These are phyloP conservation scores for Hirudo medicinalis DNA, from an alignment of 1,140 invertebrate species.

Conservation along the genomic window DNA sequence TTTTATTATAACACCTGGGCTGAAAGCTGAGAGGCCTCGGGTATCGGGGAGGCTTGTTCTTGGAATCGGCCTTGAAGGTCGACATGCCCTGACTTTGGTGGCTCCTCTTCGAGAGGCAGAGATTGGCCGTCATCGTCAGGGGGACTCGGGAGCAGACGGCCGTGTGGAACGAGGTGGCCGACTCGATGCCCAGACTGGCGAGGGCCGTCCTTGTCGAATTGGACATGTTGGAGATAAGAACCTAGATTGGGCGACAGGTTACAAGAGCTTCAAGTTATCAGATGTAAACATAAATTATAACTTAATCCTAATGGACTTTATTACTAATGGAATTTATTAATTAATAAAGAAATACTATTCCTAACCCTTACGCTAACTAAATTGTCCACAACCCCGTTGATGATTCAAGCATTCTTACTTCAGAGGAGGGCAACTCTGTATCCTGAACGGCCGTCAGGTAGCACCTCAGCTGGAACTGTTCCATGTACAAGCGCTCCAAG, in stretches of 20 bases:
- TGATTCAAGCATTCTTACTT: slow-evolving; percentile 51
- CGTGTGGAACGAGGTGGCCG: slow-evolving; percentile 91
- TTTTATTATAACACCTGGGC: background rate
- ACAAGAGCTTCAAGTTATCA: too few relatives aligned
- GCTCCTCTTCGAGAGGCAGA: background rate
- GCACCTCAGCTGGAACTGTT: slow-evolving; percentile 86
- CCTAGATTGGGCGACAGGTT: background rate
- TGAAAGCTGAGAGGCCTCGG: background rate
- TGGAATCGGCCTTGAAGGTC: slow-evolving; percentile 17
- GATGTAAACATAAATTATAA: too few relatives aligned
- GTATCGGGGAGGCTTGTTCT: background rate
- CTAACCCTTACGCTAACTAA: background rate
- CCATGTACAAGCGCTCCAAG: slow-evolving; percentile 83
- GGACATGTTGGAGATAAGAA: slow-evolving; percentile 50
- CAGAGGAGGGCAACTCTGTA: slow-evolving; percentile 88
- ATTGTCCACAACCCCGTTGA: background rate
- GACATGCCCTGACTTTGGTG: background rate
- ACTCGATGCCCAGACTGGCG: slow-evolving; percentile 88
- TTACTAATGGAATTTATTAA: too few relatives aligned
- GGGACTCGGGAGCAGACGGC: slow-evolving; percentile 77
- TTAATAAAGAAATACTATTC: background rate
- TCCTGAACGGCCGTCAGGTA: slow-evolving; percentile 92
- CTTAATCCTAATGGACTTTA: too few relatives aligned
- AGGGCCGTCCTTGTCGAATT: slow-evolving; percentile 82
- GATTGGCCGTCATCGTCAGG: slow-evolving; percentile 11